Conservation (phyloP, 1,140 invertebrate genomes). For the Stenopsyche tienmushanensis region DNA sequence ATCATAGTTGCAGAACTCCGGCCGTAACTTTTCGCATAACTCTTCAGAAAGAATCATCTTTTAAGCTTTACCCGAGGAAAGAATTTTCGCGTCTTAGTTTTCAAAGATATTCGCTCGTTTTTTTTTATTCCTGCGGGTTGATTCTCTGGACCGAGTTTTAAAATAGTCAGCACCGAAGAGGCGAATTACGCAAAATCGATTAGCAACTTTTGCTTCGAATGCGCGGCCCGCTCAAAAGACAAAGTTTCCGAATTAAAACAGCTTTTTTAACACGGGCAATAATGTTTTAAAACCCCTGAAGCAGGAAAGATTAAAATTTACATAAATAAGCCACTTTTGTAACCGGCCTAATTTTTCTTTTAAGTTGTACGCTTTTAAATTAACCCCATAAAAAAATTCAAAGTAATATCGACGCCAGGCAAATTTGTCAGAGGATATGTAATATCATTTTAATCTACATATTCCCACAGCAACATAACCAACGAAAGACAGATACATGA, state of each 20-base stretch:
- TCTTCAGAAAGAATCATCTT: not conserved
- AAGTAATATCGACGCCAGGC: too few species aligned
- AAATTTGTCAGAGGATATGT: too few species aligned
- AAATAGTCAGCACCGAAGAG: not conserved
- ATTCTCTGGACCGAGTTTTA: not conserved
- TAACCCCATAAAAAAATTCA: too few species aligned
- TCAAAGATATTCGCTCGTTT: too few species aligned
- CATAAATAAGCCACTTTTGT: not conserved
- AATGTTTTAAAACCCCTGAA: not conserved
- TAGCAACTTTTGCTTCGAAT: not conserved
- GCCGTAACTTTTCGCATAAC: conserved; percentile 1
- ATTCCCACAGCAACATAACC: too few species aligned
- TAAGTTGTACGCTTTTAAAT: too few species aligned
- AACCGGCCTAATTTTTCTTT: not conserved
- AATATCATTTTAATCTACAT: too few species aligned
- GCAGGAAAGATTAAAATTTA: not conserved
- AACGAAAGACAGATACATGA: too few species aligned
- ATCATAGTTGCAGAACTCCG: not conserved
- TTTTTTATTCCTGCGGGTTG: not conserved
- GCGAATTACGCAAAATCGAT: conserved; percentile 8
- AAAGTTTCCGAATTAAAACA: conserved; percentile 7
- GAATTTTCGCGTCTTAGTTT: not conserved
- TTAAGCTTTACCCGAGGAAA: not conserved
- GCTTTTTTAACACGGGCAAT: conserved; percentile 1
- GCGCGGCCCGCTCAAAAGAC: not conserved